Conservation (phyloP, 2,888 invertebrate genomes). For the Agriopis marginaria region DNA sequence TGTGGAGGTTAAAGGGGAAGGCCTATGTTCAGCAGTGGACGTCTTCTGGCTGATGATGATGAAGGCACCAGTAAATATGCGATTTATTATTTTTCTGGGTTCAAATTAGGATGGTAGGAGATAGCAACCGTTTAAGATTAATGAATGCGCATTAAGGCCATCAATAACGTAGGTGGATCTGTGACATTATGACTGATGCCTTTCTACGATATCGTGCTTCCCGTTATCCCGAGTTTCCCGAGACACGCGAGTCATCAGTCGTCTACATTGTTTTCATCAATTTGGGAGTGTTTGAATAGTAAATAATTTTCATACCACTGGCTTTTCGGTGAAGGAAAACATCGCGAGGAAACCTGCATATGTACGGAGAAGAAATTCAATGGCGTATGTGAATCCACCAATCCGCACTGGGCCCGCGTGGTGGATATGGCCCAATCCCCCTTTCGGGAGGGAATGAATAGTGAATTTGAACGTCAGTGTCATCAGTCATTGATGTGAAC, state of each 20-base stretch:
- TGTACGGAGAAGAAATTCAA: no score
- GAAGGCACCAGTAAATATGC: no score
- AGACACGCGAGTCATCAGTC: constrained; percentile 19
- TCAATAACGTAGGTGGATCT: constrained; percentile 15
- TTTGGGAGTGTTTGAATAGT: constrained; percentile 39
- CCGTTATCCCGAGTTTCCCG: constrained; percentile 3
- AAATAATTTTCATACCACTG: no score
- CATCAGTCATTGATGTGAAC: constrained; percentile 63
- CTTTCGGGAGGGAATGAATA: no score
- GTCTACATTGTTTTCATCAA: constrained; percentile 39
- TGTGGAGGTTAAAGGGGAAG: no score
- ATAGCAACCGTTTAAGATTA: background rate
- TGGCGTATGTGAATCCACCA: no score
- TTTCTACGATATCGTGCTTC: constrained; percentile 8
- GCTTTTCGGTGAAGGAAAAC: no score
- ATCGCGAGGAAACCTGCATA: no score
- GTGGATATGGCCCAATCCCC: no score
- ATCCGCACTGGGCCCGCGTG: no score
- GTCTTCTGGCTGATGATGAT: no score
- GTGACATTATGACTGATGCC: constrained; percentile 17
- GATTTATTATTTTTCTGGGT: background rate
- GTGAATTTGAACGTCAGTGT: constrained; percentile 45
- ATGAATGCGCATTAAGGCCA: background rate
- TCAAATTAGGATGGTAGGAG: background rate
- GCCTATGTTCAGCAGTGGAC: no score